Conservation (phyloP, 2,888 invertebrate genomes). For the Leistus spinibarbis region DNA sequence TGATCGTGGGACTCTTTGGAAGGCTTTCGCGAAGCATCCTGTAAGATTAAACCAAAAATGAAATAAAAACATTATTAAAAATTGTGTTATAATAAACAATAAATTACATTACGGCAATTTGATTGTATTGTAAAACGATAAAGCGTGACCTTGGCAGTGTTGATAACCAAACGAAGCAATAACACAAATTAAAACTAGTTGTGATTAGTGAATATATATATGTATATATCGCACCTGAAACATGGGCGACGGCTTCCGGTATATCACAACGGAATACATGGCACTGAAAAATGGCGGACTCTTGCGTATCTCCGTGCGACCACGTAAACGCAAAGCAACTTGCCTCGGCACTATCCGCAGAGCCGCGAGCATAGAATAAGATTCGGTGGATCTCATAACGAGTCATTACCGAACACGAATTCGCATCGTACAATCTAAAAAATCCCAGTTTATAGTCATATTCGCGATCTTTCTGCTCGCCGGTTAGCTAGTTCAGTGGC, state of each 20-base stretch:
- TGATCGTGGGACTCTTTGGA: conserved; percentile 84
- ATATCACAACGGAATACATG: conserved; percentile 97
- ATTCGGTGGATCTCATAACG: conserved; percentile 92
- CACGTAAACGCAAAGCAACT: conserved; percentile 99
- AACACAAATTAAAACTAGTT: conserved; percentile 8
- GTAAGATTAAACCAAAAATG: conserved; percentile 41
- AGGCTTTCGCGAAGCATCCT: conserved; percentile 93
- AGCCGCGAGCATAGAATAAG: conserved; percentile 92
- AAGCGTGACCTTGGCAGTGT: neutral
- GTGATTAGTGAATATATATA: neutral
- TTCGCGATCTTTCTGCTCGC: no score
- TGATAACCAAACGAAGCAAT: conserved; percentile 14
- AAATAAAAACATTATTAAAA: neutral
- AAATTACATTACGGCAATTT: neutral
- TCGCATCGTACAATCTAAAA: conserved; percentile 80
- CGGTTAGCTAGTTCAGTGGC: no score
- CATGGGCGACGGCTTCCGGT: conserved; percentile 86
- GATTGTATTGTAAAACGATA: neutral
- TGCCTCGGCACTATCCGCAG: conserved; percentile 78
- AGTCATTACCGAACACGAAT: conserved; percentile 80
- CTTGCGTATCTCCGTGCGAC: conserved; percentile 89
- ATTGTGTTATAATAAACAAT: no score
- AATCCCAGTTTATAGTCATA: no score
- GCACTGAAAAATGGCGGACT: conserved; percentile 92
- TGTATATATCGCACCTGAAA: conserved; percentile 63